A percentile compares a stretch with the other conserved stretches of the same genome.
Evolutionary conservation across 2,888 invertebrate species (phyloP).

Genomic region (Epinotia brunnichana): DNA sequence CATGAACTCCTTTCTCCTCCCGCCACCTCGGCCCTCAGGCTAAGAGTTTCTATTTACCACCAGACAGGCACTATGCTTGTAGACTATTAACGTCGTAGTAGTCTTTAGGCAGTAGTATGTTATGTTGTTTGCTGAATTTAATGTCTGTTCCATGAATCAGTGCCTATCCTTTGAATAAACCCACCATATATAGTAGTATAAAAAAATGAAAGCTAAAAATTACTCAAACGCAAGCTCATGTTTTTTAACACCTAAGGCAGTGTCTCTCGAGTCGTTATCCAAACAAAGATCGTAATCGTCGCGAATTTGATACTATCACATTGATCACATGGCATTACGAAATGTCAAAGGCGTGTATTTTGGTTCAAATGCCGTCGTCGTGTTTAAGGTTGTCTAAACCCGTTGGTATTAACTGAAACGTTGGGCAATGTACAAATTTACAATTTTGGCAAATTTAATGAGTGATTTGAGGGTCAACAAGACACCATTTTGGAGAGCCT

Average conservation of each 20-base stretch:
- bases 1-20: too few relatives aligned
- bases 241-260: background rate
- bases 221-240: background rate
- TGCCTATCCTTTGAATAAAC: too few relatives aligned
- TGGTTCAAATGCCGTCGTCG: slow-evolving; percentile 46
- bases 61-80: too few relatives aligned
- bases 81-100: too few relatives aligned
- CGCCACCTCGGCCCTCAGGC: too few relatives aligned
- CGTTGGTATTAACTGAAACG: slow-evolving; percentile 31
- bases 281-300: slow-evolving; percentile 43
- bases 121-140: too few relatives aligned
- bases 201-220: too few relatives aligned
- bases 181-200: too few relatives aligned
- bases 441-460: slow-evolving; percentile 23
- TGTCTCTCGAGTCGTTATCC: slow-evolving; percentile 4
- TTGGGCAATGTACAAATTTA: slow-evolving; percentile 41
- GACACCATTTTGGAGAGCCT: background rate
- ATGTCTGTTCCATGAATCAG: too few relatives aligned
- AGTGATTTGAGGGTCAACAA: slow-evolving; percentile 9
- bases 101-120: too few relatives aligned
- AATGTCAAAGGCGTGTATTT: slow-evolving; percentile 44
- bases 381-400: slow-evolving; percentile 43
- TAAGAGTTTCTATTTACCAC: too few relatives aligned
- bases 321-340: slow-evolving; percentile 43
- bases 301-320: slow-evolving; percentile 41